Evolutionary conservation across 1,140 invertebrate species (phyloP), one percentile per base, ranked within the genome.

Genomic region (Sminthurinus signatus): DNA sequence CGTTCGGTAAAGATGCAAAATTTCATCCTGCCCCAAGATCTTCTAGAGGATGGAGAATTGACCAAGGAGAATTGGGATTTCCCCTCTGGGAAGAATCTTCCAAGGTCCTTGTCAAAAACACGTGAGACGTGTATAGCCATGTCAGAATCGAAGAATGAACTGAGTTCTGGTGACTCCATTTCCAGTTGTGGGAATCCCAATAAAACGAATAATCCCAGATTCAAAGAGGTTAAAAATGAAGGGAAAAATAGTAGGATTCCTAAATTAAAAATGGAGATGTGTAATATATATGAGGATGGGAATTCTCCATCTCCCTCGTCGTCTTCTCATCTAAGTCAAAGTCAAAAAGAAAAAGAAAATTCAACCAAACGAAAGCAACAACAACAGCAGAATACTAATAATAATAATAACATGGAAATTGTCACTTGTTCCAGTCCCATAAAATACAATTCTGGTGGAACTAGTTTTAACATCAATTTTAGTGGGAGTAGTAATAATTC

Each of bases 41-140:
- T 56, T 4, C 51, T 10, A 5, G 46, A 31, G 51, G 52, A 43
- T 14, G 0, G 23, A 1, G 39, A 46, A 29, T 1, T 48, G 42
- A 43, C 2, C 17, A 50, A 63, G 36, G 65, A 72, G n/a, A 61
- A 72, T 17, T 72, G 70, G 70, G 64, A 63, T 48, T 72, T 69
- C 62, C 62, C 48, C 14, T 60, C 67, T 3, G 70, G 68, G 23
- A 65, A 69, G 29, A 72, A 72, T 62, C 42, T 72, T 32, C 70
- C 70, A 19, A 46, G 70, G 27, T 69, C 67, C 3, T 51, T 72
- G 8, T 14, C 64, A 14, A 64, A 65, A 65, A 72, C 70, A n/a
- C 25, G 70, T 27, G 62, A 67, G 44, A 69, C 65, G 8, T 69
- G 67, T 59, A 60, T 69, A 10, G 56, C n/a, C n/a, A n/a, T n/a